Conservation (phyloP, 2,113 vertebrate species). For the Phylloscopus whistleri region DNA sequence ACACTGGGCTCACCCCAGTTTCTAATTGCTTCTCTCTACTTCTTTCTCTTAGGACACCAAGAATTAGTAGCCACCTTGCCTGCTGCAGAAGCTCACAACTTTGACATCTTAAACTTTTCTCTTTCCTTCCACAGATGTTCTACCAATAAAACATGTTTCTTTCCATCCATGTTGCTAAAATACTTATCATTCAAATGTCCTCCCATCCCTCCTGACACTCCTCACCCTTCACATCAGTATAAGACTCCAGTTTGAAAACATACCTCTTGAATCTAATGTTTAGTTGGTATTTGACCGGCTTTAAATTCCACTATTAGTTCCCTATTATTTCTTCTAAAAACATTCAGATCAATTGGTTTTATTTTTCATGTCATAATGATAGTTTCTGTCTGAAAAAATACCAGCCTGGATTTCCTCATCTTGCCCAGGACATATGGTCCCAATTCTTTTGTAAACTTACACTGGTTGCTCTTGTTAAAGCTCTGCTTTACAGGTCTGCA, state of each 20-base stretch:
- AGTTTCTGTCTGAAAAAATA: background rate
- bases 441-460: background rate
- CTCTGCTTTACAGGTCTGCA: background rate
- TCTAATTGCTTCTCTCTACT: background rate
- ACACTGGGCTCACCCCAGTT: background rate
- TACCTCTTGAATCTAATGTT: background rate
- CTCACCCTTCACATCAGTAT: background rate
- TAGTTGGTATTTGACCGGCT: background rate
- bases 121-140: constrained; percentile 42
- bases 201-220: background rate
- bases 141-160: constrained; percentile 3
- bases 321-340: background rate
- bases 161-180: background rate
- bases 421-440: background rate
- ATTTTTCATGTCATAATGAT: background rate
- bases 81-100: constrained; percentile 1
- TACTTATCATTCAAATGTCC: background rate
- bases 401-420: background rate
- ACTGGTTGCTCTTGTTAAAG: background rate
- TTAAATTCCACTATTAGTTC: background rate
- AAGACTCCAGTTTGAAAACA: background rate
- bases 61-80: background rate
- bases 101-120: background rate
- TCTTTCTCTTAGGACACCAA: background rate
- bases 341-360: background rate